phyloP scores from a whole-genome alignment of 2,888 invertebrate genomes.

The Disparrhopalites patrizii region DNA sequence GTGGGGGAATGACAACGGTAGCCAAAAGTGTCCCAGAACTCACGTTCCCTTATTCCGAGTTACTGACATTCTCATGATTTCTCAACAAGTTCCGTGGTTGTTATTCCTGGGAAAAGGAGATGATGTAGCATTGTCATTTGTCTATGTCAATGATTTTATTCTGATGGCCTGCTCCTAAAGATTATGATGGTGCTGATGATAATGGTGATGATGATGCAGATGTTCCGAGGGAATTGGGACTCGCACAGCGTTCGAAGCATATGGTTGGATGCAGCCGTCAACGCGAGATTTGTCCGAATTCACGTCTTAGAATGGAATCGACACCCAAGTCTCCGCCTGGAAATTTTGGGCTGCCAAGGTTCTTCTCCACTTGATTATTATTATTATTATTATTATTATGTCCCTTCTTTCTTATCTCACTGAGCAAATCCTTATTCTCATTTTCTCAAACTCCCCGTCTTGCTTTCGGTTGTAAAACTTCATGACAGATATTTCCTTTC shows the following conservation, averaged over 20 bases:
- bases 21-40: too few species aligned
- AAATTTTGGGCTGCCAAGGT: constrained; percentile 57
- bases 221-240: constrained; percentile 55
- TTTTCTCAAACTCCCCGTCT: neutral
- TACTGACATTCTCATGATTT: constrained; percentile 1
- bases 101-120: neutral
- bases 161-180: neutral
- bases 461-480: constrained; percentile 8
- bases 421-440: neutral
- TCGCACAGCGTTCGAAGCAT: constrained; percentile 54
- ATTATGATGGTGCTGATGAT: neutral
- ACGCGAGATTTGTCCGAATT: constrained; percentile 55
- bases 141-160: constrained; percentile 11
- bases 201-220: constrained; percentile 49
- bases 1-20: too few species aligned
- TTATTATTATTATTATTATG: neutral
- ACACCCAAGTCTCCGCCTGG: constrained; percentile 56
- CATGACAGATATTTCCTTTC: neutral
- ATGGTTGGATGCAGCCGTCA: constrained; percentile 54
- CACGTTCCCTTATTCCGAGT: too few species aligned
- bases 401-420: too few species aligned
- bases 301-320: constrained; percentile 55
- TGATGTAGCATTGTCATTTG: constrained; percentile 12
- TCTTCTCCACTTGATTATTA: constrained; percentile 35
- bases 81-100: neutral